Conservation (phyloP, 2,888 invertebrate genomes). For the Agrotis puta region DNA sequence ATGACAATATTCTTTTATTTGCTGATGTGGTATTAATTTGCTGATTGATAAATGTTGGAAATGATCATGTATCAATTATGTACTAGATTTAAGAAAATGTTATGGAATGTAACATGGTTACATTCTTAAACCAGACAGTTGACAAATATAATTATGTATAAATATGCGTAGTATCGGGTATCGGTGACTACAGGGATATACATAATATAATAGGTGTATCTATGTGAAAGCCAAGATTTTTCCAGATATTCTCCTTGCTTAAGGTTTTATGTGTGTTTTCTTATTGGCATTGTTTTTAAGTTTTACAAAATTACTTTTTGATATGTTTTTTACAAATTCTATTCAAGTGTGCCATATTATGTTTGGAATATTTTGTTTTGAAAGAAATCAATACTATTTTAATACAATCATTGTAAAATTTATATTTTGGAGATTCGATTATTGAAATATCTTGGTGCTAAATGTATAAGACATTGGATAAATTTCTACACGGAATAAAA, state of each 20-base stretch:
- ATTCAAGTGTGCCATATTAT: conserved; percentile 55
- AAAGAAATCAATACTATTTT: conserved; percentile 28
- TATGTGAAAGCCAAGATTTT: conserved; percentile 53
- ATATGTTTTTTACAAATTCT: conserved; percentile 25
- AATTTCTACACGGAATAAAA: conserved; percentile 42
- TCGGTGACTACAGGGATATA: conserved; percentile 51
- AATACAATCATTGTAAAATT: conserved; percentile 36
- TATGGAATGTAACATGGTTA: conserved; percentile 42
- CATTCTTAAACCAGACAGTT: background rate
- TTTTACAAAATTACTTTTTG: conserved; percentile 37
- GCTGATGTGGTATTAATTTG: conserved; percentile 21
- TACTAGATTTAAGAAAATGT: conserved; percentile 24
- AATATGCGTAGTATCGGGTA: conserved; percentile 31
- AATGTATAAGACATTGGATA: conserved; percentile 43
- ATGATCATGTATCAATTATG: conserved; percentile 21
- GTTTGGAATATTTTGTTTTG: conserved; percentile 36
- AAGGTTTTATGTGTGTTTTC: conserved; percentile 15
- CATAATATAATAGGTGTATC: conserved; percentile 12
- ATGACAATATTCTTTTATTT: conserved; percentile 7
- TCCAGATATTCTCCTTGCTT: conserved; percentile 39
- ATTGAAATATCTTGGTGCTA: conserved; percentile 60
- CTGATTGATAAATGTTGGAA: conserved; percentile 12
- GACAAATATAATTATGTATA: conserved; percentile 9
- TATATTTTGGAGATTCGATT: conserved; percentile 47
- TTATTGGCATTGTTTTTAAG: conserved; percentile 19